A percentile compares a stretch with the other conserved stretches of the same genome.
These are phyloP conservation scores for Macrophya alboannulata DNA, from an alignment of 2,888 invertebrate genomes.

Conservation along the genomic window DNA sequence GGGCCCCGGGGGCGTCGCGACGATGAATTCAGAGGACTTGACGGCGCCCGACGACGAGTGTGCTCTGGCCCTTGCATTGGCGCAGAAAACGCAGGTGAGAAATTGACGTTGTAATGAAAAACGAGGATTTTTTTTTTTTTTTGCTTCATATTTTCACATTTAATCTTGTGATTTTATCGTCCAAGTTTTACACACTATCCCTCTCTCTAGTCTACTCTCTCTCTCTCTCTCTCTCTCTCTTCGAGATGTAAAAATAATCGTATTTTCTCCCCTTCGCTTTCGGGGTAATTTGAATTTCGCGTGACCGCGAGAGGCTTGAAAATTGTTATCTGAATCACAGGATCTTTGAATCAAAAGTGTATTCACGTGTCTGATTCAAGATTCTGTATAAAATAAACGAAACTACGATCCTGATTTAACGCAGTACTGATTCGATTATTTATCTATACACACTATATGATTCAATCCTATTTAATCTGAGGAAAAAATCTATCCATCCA, in stretches of 20 bases:
- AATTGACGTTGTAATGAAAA: background rate
- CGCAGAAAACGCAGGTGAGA: slow-evolving; percentile 71
- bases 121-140: background rate
- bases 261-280: background rate
- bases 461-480: background rate
- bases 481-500: no score
- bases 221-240: no score
- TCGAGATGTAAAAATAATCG: no score
- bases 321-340: slow-evolving; percentile 36
- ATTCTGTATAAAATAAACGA: slow-evolving; percentile 1
- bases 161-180: background rate
- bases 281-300: slow-evolving; percentile 41
- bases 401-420: background rate
- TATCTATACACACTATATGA: background rate
- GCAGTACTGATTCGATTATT: background rate
- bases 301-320: background rate
- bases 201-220: no score
- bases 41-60: slow-evolving; percentile 72
- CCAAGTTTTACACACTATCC: background rate
- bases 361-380: slow-evolving; percentile 7
- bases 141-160: background rate
- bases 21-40: slow-evolving; percentile 73
- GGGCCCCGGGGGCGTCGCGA: slow-evolving; percentile 66
- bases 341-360: slow-evolving; percentile 2
- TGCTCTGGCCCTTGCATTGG: slow-evolving; percentile 66